A percentile compares a stretch with the other conserved stretches of the same genome.
phyloP scores from a whole-genome alignment of 2,797 vertebrate species.

The Alouatta caraya region DNA sequence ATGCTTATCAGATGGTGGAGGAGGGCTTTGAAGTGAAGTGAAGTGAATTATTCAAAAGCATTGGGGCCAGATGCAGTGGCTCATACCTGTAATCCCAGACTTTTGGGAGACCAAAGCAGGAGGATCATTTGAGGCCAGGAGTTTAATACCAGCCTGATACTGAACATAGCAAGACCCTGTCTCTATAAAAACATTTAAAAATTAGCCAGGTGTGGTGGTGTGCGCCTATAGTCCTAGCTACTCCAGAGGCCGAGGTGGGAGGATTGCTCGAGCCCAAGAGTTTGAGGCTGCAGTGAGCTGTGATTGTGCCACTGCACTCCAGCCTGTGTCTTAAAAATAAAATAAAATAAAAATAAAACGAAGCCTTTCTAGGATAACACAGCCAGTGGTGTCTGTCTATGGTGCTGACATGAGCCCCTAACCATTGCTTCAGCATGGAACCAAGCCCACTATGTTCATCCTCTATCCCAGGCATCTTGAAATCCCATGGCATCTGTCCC shows the following conservation, averaged over 20 bases:
- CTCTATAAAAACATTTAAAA: not conserved
- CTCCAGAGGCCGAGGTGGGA: not conserved
- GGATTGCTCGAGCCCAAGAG: not conserved
- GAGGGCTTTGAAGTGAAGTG: not conserved
- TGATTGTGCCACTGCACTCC: not conserved
- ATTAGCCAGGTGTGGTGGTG: not conserved
- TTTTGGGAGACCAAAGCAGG: not conserved
- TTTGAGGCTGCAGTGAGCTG: not conserved
- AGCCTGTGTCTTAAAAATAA: not conserved
- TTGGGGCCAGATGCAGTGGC: not conserved
- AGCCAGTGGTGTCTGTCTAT: constrained; percentile 26
- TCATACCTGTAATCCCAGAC: not conserved
- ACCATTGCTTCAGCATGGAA: not conserved
- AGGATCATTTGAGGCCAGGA: not conserved
- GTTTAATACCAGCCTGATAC: not conserved
- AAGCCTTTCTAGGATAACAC: not conserved
- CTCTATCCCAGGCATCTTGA: fast-evolving
- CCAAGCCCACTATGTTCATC: not conserved
- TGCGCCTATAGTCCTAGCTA: not conserved
- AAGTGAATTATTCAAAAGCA: constrained; percentile 23
- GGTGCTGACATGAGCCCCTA: not conserved
- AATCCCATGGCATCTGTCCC: not conserved
- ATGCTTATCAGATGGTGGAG: not conserved
- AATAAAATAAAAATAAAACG: not conserved
- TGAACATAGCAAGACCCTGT: not conserved